Percentiles rank a stretch among this genome's conserved stretches.
Conservation (phyloP, 2,888 invertebrate genomes). For the Drosophila percnosoma region DNA sequence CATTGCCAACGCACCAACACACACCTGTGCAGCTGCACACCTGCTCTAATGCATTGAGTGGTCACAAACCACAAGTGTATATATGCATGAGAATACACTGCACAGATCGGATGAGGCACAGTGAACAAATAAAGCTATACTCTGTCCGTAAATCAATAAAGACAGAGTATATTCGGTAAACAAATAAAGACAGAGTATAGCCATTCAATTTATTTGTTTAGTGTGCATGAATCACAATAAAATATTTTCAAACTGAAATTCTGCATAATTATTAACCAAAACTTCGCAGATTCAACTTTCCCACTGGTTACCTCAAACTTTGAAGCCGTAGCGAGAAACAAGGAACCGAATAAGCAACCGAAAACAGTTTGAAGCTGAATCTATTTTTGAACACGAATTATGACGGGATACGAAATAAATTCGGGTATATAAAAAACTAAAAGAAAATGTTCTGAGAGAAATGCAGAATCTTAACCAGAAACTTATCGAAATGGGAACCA, state of each 20-base stretch:
- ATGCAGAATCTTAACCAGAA: neutral
- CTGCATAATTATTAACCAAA: neutral
- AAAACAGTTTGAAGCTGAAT: too few species aligned
- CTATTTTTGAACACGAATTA: too few species aligned
- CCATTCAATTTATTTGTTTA: too few species aligned
- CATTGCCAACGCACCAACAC: neutral
- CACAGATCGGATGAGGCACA: neutral
- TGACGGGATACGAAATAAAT: neutral
- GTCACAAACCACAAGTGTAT: slow-evolving; percentile 17
- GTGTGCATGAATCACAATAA: neutral
- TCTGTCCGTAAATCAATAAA: too few species aligned
- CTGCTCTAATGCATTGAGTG: slow-evolving; percentile 23
- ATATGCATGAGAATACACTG: neutral
- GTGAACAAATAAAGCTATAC: neutral
- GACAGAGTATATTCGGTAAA: too few species aligned
- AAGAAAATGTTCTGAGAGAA: neutral
- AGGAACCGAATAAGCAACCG: too few species aligned
- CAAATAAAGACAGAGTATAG: too few species aligned
- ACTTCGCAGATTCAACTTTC: too few species aligned
- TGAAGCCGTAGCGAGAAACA: too few species aligned
- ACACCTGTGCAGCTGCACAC: neutral
- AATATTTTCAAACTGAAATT: neutral
- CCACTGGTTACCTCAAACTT: too few species aligned
- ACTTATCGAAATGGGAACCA: neutral
- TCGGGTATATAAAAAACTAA: neutral